Evolutionary conservation across 2,113 vertebrate species (phyloP), one percentile per base, ranked within the genome.

Genomic region (Rutilus rutilus): DNA sequence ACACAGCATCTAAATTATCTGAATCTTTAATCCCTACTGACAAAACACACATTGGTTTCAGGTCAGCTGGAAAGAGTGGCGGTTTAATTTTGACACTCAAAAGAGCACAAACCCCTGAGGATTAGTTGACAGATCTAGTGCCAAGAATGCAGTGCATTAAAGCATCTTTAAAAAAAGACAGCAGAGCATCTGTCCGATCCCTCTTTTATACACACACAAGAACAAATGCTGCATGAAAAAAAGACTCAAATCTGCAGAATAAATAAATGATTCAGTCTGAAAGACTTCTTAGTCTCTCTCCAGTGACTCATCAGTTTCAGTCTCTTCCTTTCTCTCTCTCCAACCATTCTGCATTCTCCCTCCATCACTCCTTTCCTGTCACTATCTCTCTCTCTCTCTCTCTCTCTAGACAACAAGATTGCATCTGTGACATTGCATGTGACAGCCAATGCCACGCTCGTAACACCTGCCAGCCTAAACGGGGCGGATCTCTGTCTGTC

Each of bases 121-220:
- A 69, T 71, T 54, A 79, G 84, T 69, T 80, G 77, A 67, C 65
- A 64, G 52, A 86, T 74, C 4, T 19, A 59, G n/a, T 30, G 59
- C 54, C 83, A 82, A 75, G 27, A 17, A 8, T 39, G n/a, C 42
- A 54, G 21, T 59, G 45, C 25, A 73, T 62, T 62, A 74, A 81
- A 71, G 83, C 65, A 69, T 78, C n/a, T 64, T 74, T 60, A 81
- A 71, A 54, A 71, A 54, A 62, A 83, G 65, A 33, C 86, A 67
- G 67, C 15, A 52, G n/a, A 67, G 62, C 60, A 87, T 75, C 77
- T 52, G 84, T 50, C 9, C 5, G 25, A 62, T 86, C 57, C 11
- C 54, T 54, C 67, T 64, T 33, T 42, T 52, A 45, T 42, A 76
- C 39, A 82, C 62, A 33, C 11, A 11, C 33, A 54, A 10, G 2